Evolutionary conservation across 2,888 invertebrate genomes (phyloP).

Genomic region (Clunio marinus): DNA sequence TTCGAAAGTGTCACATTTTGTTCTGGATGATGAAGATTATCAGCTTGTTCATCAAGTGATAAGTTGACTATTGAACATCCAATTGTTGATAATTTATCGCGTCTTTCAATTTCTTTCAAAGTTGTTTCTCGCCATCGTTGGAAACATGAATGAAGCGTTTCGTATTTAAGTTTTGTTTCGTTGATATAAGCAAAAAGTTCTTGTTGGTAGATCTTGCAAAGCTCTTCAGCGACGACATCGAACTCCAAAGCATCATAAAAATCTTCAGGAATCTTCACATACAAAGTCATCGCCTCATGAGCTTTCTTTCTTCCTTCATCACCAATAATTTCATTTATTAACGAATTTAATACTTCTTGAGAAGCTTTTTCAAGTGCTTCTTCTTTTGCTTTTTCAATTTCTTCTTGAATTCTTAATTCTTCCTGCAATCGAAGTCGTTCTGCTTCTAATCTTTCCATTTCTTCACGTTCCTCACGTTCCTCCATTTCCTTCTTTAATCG

Average conservation of each 20-base stretch:
- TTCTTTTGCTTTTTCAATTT: conserved; percentile 39
- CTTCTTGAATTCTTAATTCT: conserved; percentile 38
- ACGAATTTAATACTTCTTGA: conserved; percentile 44
- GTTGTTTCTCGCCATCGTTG: conserved; percentile 52
- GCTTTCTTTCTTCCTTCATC: conserved; percentile 42
- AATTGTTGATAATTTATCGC: conserved; percentile 54
- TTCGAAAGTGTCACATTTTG: conserved; percentile 52
- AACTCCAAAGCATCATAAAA: conserved; percentile 14
- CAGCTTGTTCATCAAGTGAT: conserved; percentile 46
- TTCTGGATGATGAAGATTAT: conserved; percentile 50
- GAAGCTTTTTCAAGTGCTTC: conserved; percentile 39
- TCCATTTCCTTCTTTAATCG: conserved; percentile 43
- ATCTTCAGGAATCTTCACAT: conserved; percentile 14
- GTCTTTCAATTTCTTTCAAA: conserved; percentile 50
- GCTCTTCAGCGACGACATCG: conserved; percentile 14
- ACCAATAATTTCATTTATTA: conserved; percentile 47
- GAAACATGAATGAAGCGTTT: conserved; percentile 49
- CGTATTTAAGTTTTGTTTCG: conserved; percentile 46
- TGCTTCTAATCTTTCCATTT: conserved; percentile 38
- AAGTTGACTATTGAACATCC: conserved; percentile 53
- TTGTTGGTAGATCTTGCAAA: conserved; percentile 38
- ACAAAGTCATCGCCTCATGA: neutral
- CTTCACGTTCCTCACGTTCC: conserved; percentile 41
- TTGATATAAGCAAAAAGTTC: conserved; percentile 50
- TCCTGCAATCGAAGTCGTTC: conserved; percentile 6